phyloP scores from a whole-genome alignment of 2,888 invertebrate genomes.

The Lepidocyrtoides sp. region DNA sequence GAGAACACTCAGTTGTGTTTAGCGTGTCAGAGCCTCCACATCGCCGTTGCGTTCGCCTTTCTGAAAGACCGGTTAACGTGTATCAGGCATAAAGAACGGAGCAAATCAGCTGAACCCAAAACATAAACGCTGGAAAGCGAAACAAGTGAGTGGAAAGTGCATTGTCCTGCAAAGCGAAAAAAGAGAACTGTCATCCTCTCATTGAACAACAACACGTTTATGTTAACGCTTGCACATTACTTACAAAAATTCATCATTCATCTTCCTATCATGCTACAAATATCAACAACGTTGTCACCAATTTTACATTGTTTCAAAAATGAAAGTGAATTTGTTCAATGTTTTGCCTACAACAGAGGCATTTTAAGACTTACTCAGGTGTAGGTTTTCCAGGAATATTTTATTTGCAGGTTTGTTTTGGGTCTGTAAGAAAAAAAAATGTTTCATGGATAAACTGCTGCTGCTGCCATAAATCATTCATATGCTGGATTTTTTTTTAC shows the following conservation, averaged over 20 bases:
- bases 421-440: too few species aligned
- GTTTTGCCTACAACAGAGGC: too few species aligned
- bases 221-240: too few species aligned
- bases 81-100: background rate
- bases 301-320: background rate
- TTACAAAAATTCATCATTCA: too few species aligned
- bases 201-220: conserved; percentile 14
- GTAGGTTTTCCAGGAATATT: too few species aligned
- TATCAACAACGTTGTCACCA: background rate
- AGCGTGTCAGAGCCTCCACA: conserved; percentile 82
- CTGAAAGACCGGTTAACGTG: conserved; percentile 81
- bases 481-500: too few species aligned
- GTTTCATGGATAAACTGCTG: too few species aligned
- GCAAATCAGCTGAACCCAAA: conserved; percentile 24
- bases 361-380: too few species aligned
- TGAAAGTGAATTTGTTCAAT: background rate
- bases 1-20: conserved; percentile 77
- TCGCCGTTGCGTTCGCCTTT: conserved; percentile 73
- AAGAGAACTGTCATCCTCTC: conserved; percentile 49
- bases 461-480: too few species aligned
- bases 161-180: conserved; percentile 52
- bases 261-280: too few species aligned
- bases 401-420: too few species aligned
- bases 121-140: background rate
- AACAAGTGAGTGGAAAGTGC: conserved; percentile 54